phyloP scores from a whole-genome alignment of 2,888 invertebrate genomes.

The Ceramica pisi region DNA sequence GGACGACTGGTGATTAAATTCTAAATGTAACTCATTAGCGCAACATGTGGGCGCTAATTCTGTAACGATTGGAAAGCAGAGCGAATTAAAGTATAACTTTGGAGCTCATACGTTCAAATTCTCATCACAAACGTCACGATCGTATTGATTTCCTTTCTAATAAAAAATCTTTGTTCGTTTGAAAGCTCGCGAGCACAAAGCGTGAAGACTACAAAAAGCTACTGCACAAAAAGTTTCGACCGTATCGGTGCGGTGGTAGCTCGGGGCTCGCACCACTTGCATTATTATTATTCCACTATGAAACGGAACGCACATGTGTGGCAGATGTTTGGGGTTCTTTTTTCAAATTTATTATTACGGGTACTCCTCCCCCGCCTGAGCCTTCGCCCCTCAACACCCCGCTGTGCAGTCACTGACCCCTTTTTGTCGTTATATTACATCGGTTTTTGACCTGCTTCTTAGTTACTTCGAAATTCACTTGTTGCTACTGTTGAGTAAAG shows the following conservation, averaged over 20 bases:
- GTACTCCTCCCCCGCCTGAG: slow-evolving; percentile 75
- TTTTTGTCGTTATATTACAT: slow-evolving; percentile 82
- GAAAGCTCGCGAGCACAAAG: slow-evolving; percentile 86
- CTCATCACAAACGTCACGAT: slow-evolving; percentile 75
- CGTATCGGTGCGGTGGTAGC: slow-evolving; percentile 81
- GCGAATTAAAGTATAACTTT: slow-evolving; percentile 53
- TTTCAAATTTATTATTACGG: slow-evolving; percentile 87
- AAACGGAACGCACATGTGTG: slow-evolving; percentile 87
- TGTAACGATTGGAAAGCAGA: slow-evolving; percentile 61
- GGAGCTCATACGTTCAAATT: slow-evolving; percentile 60
- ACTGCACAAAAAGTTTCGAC: slow-evolving; percentile 83
- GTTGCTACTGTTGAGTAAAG: slow-evolving; percentile 56
- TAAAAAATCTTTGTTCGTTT: slow-evolving; percentile 85
- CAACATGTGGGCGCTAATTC: slow-evolving; percentile 58
- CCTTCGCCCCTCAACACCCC: slow-evolving; percentile 74
- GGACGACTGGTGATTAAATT: slow-evolving; percentile 55
- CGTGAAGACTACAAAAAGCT: slow-evolving; percentile 87
- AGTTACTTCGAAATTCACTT: slow-evolving; percentile 64
- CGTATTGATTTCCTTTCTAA: slow-evolving; percentile 85
- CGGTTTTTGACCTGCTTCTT: slow-evolving; percentile 84
- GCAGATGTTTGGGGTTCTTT: slow-evolving; percentile 89
- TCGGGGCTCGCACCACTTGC: slow-evolving; percentile 86
- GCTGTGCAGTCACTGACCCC: slow-evolving; percentile 88
- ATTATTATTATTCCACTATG: slow-evolving; percentile 88
- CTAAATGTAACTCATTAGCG: slow-evolving; percentile 64